Evolutionary conservation across 2,797 vertebrate species (phyloP), one percentile per base, ranked within the genome.

Genomic region (Erethizon dorsatum): DNA sequence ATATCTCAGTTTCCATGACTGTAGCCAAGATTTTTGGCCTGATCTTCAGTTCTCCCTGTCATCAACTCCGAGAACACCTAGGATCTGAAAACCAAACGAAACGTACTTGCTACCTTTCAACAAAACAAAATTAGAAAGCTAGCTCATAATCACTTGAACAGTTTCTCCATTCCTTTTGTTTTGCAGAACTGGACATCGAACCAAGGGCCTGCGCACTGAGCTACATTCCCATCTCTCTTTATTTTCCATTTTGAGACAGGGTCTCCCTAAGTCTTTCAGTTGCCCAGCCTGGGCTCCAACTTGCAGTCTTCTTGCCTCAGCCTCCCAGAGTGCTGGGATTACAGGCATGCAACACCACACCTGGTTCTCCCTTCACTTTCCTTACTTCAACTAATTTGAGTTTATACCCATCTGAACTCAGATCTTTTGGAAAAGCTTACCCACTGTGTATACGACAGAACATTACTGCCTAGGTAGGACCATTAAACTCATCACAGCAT

Each of bases 71-170:
- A 54, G 24, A 84, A 54, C 28, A 69, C 2, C 31, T 88, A 80
- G 41, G 26, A 85, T 78, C 63, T 57, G 22, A 86, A 86, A 63
- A 77, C 24, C 8, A 91, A 59, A 84, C 77, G 18, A 79, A 69
- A 95, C 22, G 83, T 20, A 61, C 41, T 28, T 77, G 92, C 22
- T 77, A 57, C 6, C 69, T 86, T 83, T 92, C 61, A 83, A 82
- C 17, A 69, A 98, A 90, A 94, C 20, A 94, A 88, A 89, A 67
- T 80, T 33, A 84, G 20, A 59, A 95, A 84, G n/a, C 26, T 69
- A 83, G n/a, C 31, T 93, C 88, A 83, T 65, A 91, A 67, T 80
- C 77, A 83, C 15, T 84, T 2, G 7, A 33, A 50, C 37, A 71
- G 31, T 75, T 86, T 79, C 79, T 22, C 45, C 57, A 87, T 84